phyloP scores from a whole-genome alignment of 1,140 invertebrate species.

The Orius laevigatus region DNA sequence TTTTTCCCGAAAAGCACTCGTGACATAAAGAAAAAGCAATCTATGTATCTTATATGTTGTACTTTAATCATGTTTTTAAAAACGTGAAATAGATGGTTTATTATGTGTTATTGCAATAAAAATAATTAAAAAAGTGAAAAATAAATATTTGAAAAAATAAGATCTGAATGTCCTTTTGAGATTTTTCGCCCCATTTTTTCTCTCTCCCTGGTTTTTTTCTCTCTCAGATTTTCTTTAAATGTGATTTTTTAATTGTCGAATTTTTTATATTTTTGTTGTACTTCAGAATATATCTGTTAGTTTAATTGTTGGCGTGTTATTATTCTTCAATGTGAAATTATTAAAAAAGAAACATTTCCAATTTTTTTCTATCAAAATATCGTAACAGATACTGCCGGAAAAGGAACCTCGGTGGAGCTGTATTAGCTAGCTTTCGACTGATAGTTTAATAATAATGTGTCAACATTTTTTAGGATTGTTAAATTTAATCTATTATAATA shows the following conservation, averaged over 20 bases:
- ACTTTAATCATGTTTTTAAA: slow-evolving; percentile 9
- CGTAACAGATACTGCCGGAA: slow-evolving; percentile 15
- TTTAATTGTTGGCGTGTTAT: slow-evolving; percentile 17
- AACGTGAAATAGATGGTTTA: slow-evolving; percentile 10
- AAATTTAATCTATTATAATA: slow-evolving; percentile 20
- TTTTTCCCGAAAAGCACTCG: neutral
- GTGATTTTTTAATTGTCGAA: slow-evolving; percentile 4
- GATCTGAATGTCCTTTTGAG: slow-evolving; percentile 11
- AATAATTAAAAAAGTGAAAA: slow-evolving; percentile 6
- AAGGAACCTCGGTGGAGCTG: slow-evolving; percentile 14
- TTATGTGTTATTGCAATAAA: slow-evolving; percentile 13
- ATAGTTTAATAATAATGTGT: slow-evolving; percentile 21
- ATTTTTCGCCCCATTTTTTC: slow-evolving; percentile 1
- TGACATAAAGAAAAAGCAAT: slow-evolving; percentile 5
- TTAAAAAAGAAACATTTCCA: neutral
- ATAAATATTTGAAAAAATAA: neutral
- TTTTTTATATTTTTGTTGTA: slow-evolving; percentile 12
- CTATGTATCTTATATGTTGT: slow-evolving; percentile 1
- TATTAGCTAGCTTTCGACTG: slow-evolving; percentile 22
- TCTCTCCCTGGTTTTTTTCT: neutral
- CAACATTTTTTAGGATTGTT: slow-evolving; percentile 22
- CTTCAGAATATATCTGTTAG: slow-evolving; percentile 6
- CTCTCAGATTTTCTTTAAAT: neutral
- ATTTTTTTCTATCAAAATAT: slow-evolving; percentile 4
- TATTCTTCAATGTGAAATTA: slow-evolving; percentile 1